Evolutionary conservation across 2,113 vertebrate genomes (phyloP).

Genomic region (Brachyhypopomus gauderio): DNA sequence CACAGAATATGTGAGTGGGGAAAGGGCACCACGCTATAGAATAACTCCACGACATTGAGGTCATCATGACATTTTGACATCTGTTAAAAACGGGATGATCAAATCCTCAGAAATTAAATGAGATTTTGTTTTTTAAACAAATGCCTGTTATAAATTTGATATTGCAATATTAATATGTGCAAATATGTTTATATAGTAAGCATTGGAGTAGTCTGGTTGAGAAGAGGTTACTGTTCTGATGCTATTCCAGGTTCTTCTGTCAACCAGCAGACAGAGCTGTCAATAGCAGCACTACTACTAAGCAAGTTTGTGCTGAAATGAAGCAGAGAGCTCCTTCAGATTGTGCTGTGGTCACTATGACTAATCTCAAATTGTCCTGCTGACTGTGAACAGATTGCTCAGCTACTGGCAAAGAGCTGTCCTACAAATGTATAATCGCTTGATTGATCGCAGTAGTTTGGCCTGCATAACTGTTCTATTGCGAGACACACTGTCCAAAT

Average conservation of each 20-base stretch:
- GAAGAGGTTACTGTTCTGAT: neutral
- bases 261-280: neutral
- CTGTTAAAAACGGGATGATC: too few relatives aligned
- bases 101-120: too few relatives aligned
- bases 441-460: neutral
- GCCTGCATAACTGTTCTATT: too few relatives aligned
- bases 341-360: neutral
- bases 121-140: too few relatives aligned
- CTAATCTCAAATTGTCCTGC: constrained; percentile 4
- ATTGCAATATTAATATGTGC: too few relatives aligned
- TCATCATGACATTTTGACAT: too few relatives aligned
- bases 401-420: neutral
- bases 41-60: too few relatives aligned
- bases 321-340: constrained; percentile 7
- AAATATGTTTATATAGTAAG: too few relatives aligned
- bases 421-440: neutral
- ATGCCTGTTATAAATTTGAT: too few relatives aligned
- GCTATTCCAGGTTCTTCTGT: neutral
- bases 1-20: too few relatives aligned
- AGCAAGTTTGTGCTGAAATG: neutral
- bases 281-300: neutral
- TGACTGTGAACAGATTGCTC: neutral
- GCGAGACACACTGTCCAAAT: too few relatives aligned
- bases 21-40: too few relatives aligned
- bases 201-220: neutral